phyloP scores from a whole-genome alignment of 2,113 vertebrate species.

The Sander vitreus region DNA sequence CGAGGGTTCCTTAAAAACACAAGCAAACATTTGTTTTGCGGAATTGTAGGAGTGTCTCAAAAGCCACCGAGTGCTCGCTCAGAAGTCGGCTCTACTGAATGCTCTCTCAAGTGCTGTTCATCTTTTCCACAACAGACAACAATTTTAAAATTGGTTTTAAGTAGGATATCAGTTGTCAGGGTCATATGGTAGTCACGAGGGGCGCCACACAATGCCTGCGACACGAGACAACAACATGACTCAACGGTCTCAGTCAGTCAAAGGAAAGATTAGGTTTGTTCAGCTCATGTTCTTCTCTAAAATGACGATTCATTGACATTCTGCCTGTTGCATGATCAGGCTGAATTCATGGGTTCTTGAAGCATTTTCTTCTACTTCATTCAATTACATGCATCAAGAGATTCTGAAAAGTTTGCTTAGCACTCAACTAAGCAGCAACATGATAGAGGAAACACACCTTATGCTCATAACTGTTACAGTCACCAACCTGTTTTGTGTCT shows the following conservation, averaged over 20 bases:
- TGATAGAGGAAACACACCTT: background rate
- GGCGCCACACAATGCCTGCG: background rate
- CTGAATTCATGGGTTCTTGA: too few relatives aligned
- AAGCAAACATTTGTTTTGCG: background rate
- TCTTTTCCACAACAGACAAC: constrained; percentile 10
- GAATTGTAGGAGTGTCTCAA: background rate
- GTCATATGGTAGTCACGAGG: constrained; percentile 27
- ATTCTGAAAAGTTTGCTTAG: background rate
- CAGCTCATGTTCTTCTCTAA: background rate
- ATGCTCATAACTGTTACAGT: background rate
- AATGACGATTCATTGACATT: background rate
- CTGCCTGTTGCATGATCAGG: background rate
- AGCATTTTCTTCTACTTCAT: too few relatives aligned
- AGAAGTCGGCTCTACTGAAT: background rate
- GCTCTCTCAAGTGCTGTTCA: background rate
- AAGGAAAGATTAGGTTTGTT: background rate
- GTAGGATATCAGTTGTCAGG: constrained; percentile 2
- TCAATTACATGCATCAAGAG: too few relatives aligned
- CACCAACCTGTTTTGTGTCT: constrained; percentile 80
- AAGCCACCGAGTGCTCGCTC: background rate
- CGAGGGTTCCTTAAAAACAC: constrained; percentile 63
- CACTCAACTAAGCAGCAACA: background rate
- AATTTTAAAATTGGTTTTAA: background rate
- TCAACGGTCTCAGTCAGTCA: background rate
- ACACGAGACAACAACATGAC: constrained; percentile 11